A percentile compares a stretch with the other conserved stretches of the same genome.
Conservation (phyloP, 2,797 vertebrate species). For the Momotus momota region DNA sequence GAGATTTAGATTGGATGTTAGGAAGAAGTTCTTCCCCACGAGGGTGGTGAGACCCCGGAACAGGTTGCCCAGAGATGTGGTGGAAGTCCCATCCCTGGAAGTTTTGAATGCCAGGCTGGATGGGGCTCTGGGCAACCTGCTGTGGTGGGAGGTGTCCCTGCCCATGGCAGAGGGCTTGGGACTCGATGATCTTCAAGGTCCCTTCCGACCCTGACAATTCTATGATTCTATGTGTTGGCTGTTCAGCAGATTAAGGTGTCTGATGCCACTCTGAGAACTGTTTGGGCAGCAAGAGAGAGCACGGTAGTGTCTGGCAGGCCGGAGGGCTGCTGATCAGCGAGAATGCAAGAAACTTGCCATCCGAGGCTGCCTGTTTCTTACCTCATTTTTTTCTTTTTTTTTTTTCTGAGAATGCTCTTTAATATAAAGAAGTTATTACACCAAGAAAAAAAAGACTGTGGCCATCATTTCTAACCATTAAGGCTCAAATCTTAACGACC, state of each 20-base stretch:
- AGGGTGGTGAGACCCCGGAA: too few species aligned
- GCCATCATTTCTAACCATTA: slow-evolving; percentile 60
- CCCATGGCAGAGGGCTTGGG: too few species aligned
- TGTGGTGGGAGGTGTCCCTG: too few species aligned
- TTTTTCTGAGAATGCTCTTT: slow-evolving; percentile 24
- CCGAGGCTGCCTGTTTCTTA: background rate
- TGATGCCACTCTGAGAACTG: background rate
- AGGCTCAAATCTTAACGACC: slow-evolving; percentile 57
- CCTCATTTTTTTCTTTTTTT: background rate
- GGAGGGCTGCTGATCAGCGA: background rate
- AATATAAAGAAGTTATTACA: slow-evolving; percentile 51
- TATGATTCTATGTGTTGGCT: background rate
- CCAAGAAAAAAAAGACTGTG: slow-evolving; percentile 7
- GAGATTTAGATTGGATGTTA: too few species aligned
- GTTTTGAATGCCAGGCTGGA: too few species aligned
- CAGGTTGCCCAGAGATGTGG: too few species aligned
- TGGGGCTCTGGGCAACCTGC: too few species aligned
- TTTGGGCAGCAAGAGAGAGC: background rate
- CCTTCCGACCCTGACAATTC: too few species aligned
- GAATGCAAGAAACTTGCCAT: background rate
- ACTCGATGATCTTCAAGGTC: too few species aligned
- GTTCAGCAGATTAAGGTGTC: background rate
- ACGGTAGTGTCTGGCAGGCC: background rate
- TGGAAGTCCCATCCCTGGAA: too few species aligned
- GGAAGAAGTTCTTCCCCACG: too few species aligned